These are phyloP conservation scores for Dipus sagitta DNA, from an alignment of 2,797 vertebrate species.

Conservation along the genomic window DNA sequence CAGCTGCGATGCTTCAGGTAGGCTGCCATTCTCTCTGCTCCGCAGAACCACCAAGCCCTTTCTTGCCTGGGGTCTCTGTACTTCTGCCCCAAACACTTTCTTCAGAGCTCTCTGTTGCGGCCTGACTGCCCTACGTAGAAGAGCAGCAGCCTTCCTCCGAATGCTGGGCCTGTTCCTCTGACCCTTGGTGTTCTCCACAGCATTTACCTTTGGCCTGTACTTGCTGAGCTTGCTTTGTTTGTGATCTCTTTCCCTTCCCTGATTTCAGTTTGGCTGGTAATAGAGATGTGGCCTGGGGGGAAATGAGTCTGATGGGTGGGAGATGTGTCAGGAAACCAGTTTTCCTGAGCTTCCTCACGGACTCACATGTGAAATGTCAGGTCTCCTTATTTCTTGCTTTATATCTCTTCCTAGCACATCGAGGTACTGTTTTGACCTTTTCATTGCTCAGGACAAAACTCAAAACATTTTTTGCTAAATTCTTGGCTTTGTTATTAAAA, in stretches of 20 bases:
- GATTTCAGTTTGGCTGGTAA: constrained; percentile 12
- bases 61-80: background rate
- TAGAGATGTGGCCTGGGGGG: background rate
- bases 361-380: background rate
- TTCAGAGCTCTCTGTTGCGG: background rate
- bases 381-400: background rate
- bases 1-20: background rate
- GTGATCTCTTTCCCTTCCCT: background rate
- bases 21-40: background rate
- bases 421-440: constrained; percentile 1
- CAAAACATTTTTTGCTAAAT: constrained; percentile 41
- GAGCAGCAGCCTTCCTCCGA: background rate
- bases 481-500: background rate
- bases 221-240: constrained; percentile 15
- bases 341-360: background rate
- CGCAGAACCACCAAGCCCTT: background rate
- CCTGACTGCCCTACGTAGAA: background rate
- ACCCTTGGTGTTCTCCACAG: background rate
- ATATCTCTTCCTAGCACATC: background rate
- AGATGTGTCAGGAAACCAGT: background rate
- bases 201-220: background rate
- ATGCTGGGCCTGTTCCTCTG: background rate
- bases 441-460: constrained; percentile 30
- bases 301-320: background rate
- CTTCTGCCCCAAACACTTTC: background rate